Percentiles rank a stretch among this genome's conserved stretches.
These are phyloP conservation scores for Lanistes nyassanus DNA, from an alignment of 1,140 invertebrate genomes.

Conservation along the genomic window DNA sequence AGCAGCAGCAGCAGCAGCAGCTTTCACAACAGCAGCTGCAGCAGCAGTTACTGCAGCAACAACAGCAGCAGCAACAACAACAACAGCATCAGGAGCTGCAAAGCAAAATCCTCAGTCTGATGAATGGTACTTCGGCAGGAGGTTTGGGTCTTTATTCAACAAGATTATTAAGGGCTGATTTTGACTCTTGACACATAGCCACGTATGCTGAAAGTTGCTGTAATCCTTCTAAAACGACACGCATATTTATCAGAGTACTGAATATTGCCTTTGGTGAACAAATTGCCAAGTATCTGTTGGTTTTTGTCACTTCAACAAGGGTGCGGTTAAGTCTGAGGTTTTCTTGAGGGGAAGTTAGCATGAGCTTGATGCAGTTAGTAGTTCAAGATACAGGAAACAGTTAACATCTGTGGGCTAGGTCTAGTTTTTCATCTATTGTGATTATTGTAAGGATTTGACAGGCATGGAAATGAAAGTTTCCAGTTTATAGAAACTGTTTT, in stretches of 20 bases:
- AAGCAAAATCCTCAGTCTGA: constrained; percentile 84
- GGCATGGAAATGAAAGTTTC: no score
- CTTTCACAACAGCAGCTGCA: not conserved
- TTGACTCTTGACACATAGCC: not conserved
- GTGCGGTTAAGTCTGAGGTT: no score
- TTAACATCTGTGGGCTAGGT: no score
- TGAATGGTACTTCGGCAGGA: constrained; percentile 39
- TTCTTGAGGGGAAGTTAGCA: no score
- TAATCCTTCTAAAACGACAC: not conserved
- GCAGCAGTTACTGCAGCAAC: constrained; percentile 9
- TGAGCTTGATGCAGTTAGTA: no score
- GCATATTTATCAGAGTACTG: not conserved
- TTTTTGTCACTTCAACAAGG: no score
- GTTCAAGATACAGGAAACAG: no score
- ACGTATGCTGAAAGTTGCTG: not conserved
- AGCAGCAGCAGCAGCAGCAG: constrained; percentile 19
- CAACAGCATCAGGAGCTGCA: constrained; percentile 78
- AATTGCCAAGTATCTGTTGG: no score
- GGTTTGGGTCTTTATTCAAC: not conserved
- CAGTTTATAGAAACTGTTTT: no score
- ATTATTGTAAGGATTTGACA: no score
- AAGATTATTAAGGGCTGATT: constrained; percentile 10
- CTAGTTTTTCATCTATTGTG: no score
- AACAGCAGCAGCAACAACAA: constrained; percentile 25
- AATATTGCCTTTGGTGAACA: no score